Percentiles rank a stretch among this genome's conserved stretches.
Evolutionary conservation across 92 coral and sea anemone genomes (phyloP).

Genomic region (Umimayanthus chanpuru): DNA sequence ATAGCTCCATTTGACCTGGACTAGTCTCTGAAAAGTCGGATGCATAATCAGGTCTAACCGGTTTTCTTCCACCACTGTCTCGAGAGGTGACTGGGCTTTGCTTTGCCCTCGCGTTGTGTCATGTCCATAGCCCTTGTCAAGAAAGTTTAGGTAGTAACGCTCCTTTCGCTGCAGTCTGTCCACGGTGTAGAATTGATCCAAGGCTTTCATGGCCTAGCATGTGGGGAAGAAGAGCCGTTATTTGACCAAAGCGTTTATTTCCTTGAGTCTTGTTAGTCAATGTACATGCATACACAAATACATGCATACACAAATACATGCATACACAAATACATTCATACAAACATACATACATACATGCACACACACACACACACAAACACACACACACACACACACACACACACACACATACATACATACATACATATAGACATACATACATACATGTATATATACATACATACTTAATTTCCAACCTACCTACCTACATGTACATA

Average conservation of each 20-base stretch:
- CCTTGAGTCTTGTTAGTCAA: neutral
- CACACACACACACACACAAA: too few relatives aligned
- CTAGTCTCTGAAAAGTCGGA: slow-evolving; percentile 76
- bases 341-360: too few relatives aligned
- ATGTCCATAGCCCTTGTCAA: slow-evolving; percentile 58
- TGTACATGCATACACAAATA: too few relatives aligned
- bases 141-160: slow-evolving; percentile 70
- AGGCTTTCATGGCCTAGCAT: slow-evolving; percentile 70
- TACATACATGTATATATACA: too few relatives aligned
- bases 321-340: too few relatives aligned
- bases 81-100: slow-evolving; percentile 73
- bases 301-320: too few relatives aligned
- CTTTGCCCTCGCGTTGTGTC: slow-evolving; percentile 43
- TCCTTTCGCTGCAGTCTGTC: slow-evolving; percentile 80
- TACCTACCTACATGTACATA: too few relatives aligned
- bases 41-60: slow-evolving; percentile 77
- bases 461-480: too few relatives aligned
- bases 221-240: neutral
- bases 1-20: slow-evolving; percentile 80
- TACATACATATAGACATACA: too few relatives aligned
- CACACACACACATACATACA: too few relatives aligned
- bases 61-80: slow-evolving; percentile 70
- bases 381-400: too few relatives aligned
- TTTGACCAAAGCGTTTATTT: neutral
- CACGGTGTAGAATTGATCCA: slow-evolving; percentile 80